Evolutionary conservation across 2,113 vertebrate genomes (phyloP).

Genomic region (Triplophysa dalaica): DNA sequence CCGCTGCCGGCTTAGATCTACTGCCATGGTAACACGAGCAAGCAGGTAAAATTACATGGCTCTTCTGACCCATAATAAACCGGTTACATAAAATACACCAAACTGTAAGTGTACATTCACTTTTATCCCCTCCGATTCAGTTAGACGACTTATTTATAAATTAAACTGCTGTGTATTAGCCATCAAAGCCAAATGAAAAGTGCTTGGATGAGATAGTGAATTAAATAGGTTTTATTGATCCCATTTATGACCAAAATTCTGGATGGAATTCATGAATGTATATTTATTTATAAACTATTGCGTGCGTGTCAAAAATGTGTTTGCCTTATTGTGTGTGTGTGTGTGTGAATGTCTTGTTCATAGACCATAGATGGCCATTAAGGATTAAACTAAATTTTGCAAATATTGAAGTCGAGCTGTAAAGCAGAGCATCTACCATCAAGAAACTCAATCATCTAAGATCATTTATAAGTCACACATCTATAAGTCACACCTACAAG

Average conservation of each 20-base stretch:
- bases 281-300: neutral
- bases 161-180: neutral
- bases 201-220: neutral
- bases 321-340: neutral
- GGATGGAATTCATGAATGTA: neutral
- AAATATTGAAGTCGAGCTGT: slow-evolving; percentile 57
- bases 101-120: neutral
- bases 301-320: no score
- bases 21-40: slow-evolving; percentile 10
- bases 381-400: slow-evolving; percentile 57
- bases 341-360: slow-evolving; percentile 54
- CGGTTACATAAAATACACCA: slow-evolving; percentile 10
- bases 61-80: slow-evolving; percentile 2
- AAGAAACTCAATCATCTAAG: neutral
- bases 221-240: neutral
- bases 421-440: slow-evolving; percentile 41
- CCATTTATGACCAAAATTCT: neutral
- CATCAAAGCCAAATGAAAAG: neutral
- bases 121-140: neutral
- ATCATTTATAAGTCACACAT: neutral
- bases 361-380: slow-evolving; percentile 69
- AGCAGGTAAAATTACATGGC: neutral
- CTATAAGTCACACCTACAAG: neutral
- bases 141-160: neutral
- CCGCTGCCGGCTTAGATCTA: neutral